Percentiles rank a stretch among this genome's conserved stretches.
phyloP scores from a whole-genome alignment of 2,113 vertebrate species.

The Ovibos moschatus region DNA sequence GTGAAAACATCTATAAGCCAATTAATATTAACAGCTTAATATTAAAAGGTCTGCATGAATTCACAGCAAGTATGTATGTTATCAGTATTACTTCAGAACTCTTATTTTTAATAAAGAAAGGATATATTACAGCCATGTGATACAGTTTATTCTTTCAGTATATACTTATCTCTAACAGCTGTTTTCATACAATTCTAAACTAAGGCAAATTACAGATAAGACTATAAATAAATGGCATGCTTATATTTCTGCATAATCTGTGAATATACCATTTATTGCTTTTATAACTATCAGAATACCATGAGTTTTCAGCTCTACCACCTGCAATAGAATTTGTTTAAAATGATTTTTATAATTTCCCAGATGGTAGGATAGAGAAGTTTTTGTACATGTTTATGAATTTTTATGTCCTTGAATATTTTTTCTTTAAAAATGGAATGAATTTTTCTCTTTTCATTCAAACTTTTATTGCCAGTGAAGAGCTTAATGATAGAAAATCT shows the following conservation, averaged over 20 bases:
- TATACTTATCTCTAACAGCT: conserved; percentile 8
- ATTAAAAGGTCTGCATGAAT: background rate
- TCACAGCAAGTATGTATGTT: background rate
- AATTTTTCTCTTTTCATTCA: conserved; percentile 29
- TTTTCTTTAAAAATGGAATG: background rate
- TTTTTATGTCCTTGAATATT: background rate
- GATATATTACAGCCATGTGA: background rate
- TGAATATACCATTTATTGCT: conserved; percentile 33
- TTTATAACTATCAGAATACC: conserved; percentile 15
- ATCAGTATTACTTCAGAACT: background rate
- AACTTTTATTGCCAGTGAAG: background rate
- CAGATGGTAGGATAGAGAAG: conserved; percentile 18
- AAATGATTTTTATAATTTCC: conserved; percentile 50
- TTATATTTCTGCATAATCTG: conserved; percentile 17
- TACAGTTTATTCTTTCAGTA: background rate
- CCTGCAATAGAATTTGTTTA: conserved; percentile 27
- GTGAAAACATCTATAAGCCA: background rate
- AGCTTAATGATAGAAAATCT: background rate
- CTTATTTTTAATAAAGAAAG: background rate
- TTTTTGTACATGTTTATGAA: conserved; percentile 42
- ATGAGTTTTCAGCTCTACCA: conserved; percentile 37
- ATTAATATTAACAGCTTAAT: conserved; percentile 43
- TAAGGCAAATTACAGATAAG: conserved; percentile 10
- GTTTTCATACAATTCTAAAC: conserved; percentile 14
- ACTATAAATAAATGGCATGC: conserved; percentile 29